Evolutionary conservation across 1,140 invertebrate genomes (phyloP).

Genomic region (Eufriesea mexicana): DNA sequence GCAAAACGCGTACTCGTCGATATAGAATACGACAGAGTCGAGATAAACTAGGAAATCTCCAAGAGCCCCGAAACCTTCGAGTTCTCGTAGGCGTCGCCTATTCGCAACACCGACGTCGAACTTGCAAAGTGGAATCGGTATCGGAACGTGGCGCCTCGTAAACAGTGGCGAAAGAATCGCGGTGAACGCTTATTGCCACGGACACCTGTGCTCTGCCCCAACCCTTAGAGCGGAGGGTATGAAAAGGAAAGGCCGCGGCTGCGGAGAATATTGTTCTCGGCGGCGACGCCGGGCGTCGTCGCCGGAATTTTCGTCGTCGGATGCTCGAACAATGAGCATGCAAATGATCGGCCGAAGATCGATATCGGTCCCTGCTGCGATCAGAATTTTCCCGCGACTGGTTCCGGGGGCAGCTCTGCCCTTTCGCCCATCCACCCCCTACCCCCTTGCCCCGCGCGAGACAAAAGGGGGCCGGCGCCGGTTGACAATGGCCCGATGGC

Average conservation of each 20-base stretch:
- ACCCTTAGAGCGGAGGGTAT: not conserved
- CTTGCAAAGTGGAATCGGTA: not conserved
- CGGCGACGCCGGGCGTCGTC: slow-evolving; percentile 60
- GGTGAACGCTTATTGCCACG: slow-evolving; percentile 43
- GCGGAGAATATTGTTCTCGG: slow-evolving; percentile 62
- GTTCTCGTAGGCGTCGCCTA: too few relatives aligned
- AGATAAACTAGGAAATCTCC: too few relatives aligned
- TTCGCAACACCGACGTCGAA: not conserved
- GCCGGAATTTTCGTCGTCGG: slow-evolving; percentile 77
- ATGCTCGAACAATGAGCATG: slow-evolving; percentile 81
- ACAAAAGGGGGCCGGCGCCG: slow-evolving; percentile 76
- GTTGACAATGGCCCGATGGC: slow-evolving; percentile 79
- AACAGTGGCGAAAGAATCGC: not conserved
- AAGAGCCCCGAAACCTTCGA: too few relatives aligned
- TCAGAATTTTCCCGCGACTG: slow-evolving; percentile 80
- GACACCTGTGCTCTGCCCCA: slow-evolving; percentile 34
- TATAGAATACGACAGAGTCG: not conserved
- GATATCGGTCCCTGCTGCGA: slow-evolving; percentile 77
- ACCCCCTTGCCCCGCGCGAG: slow-evolving; percentile 62
- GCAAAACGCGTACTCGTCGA: not conserved
- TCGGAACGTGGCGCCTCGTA: not conserved
- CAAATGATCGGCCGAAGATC: slow-evolving; percentile 83
- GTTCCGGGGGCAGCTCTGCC: slow-evolving; percentile 60
- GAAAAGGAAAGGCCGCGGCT: slow-evolving; percentile 43
- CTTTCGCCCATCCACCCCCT: slow-evolving; percentile 30